Evolutionary conservation across 2,797 vertebrate genomes (phyloP).

Genomic region (Nannoperca obscura): DNA sequence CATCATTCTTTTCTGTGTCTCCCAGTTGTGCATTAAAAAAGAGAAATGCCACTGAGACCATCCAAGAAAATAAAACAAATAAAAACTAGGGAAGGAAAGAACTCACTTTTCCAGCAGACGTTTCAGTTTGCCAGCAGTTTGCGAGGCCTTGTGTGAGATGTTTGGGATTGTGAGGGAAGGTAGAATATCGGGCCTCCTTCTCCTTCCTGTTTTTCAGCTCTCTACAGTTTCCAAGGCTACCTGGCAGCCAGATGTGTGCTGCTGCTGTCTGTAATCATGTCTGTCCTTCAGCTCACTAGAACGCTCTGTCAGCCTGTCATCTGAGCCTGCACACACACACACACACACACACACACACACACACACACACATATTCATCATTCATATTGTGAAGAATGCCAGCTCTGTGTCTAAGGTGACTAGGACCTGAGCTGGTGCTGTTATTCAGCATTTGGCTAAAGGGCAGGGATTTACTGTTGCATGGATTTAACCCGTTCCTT

Average conservation of each 20-base stretch:
- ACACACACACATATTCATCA: constrained; percentile 1
- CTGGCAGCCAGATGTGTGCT: constrained; percentile 71
- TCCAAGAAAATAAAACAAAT: neutral
- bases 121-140: constrained; percentile 41
- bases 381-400: constrained; percentile 8
- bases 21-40: constrained; percentile 19
- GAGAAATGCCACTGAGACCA: neutral
- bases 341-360: neutral
- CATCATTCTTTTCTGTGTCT: constrained; percentile 2
- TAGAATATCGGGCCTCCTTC: constrained; percentile 47
- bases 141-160: constrained; percentile 46
- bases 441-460: neutral
- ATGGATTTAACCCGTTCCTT: neutral
- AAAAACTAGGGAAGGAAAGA: neutral
- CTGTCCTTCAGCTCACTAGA: constrained; percentile 44
- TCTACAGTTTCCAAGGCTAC: constrained; percentile 65
- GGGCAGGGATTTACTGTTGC: neutral
- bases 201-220: constrained; percentile 66
- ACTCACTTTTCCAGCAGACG: constrained; percentile 44
- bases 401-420: constrained; percentile 11
- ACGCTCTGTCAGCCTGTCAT: constrained; percentile 35
- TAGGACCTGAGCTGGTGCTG: neutral
- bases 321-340: constrained; percentile 23
- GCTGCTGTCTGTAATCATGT: constrained; percentile 48
- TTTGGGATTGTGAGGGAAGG: constrained; percentile 40